Evolutionary conservation across 2,113 vertebrate genomes (phyloP), one percentile per base, ranked within the genome.

Genomic region (Cairina moschata): DNA sequence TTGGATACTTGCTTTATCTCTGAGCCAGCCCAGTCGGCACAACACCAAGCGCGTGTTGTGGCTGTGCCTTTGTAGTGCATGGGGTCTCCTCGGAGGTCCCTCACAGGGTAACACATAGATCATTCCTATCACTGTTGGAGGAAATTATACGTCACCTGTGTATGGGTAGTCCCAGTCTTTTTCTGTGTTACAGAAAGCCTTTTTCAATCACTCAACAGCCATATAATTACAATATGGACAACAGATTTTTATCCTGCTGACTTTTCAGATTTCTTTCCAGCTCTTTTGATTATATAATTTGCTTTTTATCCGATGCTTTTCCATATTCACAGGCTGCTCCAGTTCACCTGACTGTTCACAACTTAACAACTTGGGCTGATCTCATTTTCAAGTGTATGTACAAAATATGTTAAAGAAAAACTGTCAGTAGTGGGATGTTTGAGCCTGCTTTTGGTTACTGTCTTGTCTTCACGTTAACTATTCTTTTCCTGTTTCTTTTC

Each of bases 281-380:
- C 85, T 48, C n/a, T 94, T 92, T 67, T 84, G 79, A 42, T 92
- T 95, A 23, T 21, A 32, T 72, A 82, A 88, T 91, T 93, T 90
- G 56, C 84, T 73, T 83, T 73, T 92, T 95, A 74, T 80, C n/a
- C 15, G 8, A 46, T 75, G 46, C 8, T 86, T 67, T 81, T 86
- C 80, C 42, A 7, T 59, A 86, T 92, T 92, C 56, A 17, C 52
- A 68, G 66, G 26, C 83, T 84, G 77, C 26, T 90, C 7, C 31
- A 32, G 65, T 78, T 93, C 79, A 91, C 72, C 83, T 77, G 83
- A 52, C n/a, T 83, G 83, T 95, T 96, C 94, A 75, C 91, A 95
- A 79, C 79, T 93, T 86, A 90, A 50, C 65, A 91, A 7, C 77
- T 92, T 93, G 75, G 38, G 38, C 26, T 59, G 86, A 96, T 91